These are phyloP conservation scores for Sminthurinus signatus DNA, from an alignment of 1,140 invertebrate genomes.

Conservation along the genomic window DNA sequence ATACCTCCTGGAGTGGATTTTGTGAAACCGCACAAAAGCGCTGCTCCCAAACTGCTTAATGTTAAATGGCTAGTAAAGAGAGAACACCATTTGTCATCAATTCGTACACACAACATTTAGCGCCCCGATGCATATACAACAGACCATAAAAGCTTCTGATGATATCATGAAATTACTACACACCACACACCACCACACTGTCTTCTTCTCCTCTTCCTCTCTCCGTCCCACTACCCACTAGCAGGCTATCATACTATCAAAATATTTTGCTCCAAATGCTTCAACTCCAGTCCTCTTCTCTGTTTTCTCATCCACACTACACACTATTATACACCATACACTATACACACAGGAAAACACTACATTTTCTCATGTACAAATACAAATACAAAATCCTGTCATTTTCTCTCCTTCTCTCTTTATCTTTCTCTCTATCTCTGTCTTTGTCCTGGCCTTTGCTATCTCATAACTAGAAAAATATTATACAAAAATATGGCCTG, in stretches of 20 bases:
- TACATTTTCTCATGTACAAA: not conserved
- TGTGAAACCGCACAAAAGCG: slow-evolving; percentile 41
- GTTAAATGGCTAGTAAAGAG: slow-evolving; percentile 44
- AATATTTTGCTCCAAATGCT: not conserved
- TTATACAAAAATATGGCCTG: too few species aligned
- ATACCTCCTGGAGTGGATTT: slow-evolving; percentile 41
- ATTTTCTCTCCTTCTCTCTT: not conserved
- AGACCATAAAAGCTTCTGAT: slow-evolving; percentile 43
- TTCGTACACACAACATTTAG: slow-evolving; percentile 42
- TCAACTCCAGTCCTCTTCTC: not conserved
- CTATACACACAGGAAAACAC: too few species aligned
- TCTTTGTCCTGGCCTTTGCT: not conserved
- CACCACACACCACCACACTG: slow-evolving; percentile 18
- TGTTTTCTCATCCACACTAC: not conserved
- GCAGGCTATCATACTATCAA: not conserved
- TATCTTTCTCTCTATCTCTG: not conserved
- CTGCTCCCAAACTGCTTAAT: slow-evolving; percentile 40
- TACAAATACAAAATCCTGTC: not conserved
- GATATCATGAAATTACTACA: slow-evolving; percentile 40
- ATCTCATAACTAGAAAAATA: not conserved
- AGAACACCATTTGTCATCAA: slow-evolving; percentile 43
- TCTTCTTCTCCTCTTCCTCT: not conserved
- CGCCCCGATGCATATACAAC: slow-evolving; percentile 42
- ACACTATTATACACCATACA: not conserved
- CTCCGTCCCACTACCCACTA: not conserved